Percentiles rank a stretch among this genome's conserved stretches.
Conservation (phyloP, 2,888 invertebrate species). For the Ophion costatus region DNA sequence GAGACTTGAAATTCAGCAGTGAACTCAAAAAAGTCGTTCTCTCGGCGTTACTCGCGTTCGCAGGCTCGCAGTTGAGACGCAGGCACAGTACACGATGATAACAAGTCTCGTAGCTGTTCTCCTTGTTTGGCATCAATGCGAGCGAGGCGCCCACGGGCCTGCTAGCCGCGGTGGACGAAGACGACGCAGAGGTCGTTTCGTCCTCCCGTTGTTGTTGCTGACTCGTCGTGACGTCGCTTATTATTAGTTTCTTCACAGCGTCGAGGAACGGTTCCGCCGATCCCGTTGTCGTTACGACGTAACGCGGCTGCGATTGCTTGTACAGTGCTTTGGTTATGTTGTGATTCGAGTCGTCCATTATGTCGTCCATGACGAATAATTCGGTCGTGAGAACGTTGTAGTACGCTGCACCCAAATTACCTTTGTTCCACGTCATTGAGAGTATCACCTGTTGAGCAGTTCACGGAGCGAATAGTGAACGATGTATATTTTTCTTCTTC, state of each 20-base stretch:
- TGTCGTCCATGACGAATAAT: slow-evolving; percentile 89
- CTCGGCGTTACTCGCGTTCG: slow-evolving; percentile 85
- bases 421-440: slow-evolving; percentile 87
- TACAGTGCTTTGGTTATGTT: slow-evolving; percentile 86
- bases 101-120: slow-evolving; percentile 87
- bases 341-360: slow-evolving; percentile 88
- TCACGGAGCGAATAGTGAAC: not conserved
- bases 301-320: slow-evolving; percentile 86
- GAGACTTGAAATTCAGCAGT: slow-evolving; percentile 87
- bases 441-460: slow-evolving; percentile 85
- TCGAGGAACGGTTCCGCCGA: slow-evolving; percentile 85
- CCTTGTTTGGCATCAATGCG: slow-evolving; percentile 85
- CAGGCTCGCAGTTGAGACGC: slow-evolving; percentile 85
- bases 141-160: slow-evolving; percentile 84
- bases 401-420: slow-evolving; percentile 90
- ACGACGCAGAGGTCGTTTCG: slow-evolving; percentile 74
- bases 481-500: not conserved
- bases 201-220: slow-evolving; percentile 59
- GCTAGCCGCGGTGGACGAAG: slow-evolving; percentile 52
- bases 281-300: slow-evolving; percentile 85
- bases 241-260: slow-evolving; percentile 83
- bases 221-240: slow-evolving; percentile 61
- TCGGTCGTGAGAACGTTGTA: slow-evolving; percentile 88
- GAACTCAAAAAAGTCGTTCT: slow-evolving; percentile 86
- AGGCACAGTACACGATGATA: slow-evolving; percentile 85